These are phyloP conservation scores for Cirrhinus molitorella DNA, from an alignment of 2,797 vertebrate species.

Conservation along the genomic window DNA sequence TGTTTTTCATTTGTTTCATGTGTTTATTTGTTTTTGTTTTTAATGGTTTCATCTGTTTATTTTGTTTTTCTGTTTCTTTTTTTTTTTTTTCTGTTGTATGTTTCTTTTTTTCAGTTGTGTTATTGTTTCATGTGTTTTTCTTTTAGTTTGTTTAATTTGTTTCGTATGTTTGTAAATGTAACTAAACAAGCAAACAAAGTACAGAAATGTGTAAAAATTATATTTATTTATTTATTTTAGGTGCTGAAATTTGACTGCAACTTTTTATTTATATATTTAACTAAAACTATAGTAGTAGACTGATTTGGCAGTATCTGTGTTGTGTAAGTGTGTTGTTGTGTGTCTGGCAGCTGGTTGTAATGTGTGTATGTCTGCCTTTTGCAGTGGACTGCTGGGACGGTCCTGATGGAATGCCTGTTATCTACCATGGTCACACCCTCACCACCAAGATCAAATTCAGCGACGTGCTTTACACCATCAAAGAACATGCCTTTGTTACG, in stretches of 20 bases:
- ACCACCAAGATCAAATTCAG: slow-evolving; percentile 98
- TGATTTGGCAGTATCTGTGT: slow-evolving; percentile 43
- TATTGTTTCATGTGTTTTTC: too few relatives aligned
- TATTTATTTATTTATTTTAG: background rate
- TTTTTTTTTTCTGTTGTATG: too few relatives aligned
- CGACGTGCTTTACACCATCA: slow-evolving; percentile 94
- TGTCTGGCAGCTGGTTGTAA: background rate
- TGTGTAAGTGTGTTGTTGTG: slow-evolving; percentile 13
- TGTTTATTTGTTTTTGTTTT: background rate
- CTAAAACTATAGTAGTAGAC: background rate
- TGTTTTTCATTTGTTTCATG: too few relatives aligned
- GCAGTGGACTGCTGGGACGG: slow-evolving; percentile 99
- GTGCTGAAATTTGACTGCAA: background rate
- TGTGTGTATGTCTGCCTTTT: slow-evolving; percentile 46
- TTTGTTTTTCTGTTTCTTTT: slow-evolving; percentile 10
- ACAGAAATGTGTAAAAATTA: too few relatives aligned
- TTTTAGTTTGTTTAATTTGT: too few relatives aligned
- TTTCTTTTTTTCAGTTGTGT: too few relatives aligned
- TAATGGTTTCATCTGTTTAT: too few relatives aligned
- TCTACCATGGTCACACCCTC: slow-evolving; percentile 98
- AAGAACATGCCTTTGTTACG: slow-evolving; percentile 96
- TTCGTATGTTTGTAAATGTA: background rate
- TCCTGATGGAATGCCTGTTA: slow-evolving; percentile 97
- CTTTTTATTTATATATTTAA: background rate
- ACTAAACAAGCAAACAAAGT: background rate